Evolutionary conservation across 1,140 invertebrate species (phyloP).

Genomic region (Cyclargus thomasi): DNA sequence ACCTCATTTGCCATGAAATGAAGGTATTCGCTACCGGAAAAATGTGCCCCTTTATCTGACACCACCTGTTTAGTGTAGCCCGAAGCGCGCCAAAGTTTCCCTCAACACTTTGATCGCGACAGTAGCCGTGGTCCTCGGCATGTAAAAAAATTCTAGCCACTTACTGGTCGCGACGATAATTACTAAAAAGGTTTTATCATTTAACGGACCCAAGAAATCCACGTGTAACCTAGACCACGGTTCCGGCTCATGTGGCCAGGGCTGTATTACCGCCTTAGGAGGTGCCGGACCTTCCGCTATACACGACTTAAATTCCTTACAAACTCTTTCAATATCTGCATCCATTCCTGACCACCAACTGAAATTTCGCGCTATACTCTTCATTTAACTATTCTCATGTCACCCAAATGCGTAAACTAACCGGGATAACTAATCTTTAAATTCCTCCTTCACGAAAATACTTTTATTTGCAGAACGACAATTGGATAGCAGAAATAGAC

Average conservation of each 20-base stretch:
- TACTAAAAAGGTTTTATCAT: constrained; percentile 25
- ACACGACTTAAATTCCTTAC: constrained; percentile 14
- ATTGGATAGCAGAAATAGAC: no score
- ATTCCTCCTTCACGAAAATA: no score
- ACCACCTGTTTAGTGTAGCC: neutral
- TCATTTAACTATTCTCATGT: no score
- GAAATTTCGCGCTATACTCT: constrained; percentile 18
- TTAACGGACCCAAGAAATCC: constrained; percentile 23
- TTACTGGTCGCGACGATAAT: constrained; percentile 25
- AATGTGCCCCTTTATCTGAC: no score
- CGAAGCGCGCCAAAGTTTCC: constrained; percentile 14
- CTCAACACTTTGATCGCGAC: constrained; percentile 20
- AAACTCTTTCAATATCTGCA: constrained; percentile 19
- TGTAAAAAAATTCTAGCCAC: constrained; percentile 28
- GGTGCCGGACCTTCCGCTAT: constrained; percentile 12
- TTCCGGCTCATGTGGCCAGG: constrained; percentile 30
- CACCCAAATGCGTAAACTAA: no score
- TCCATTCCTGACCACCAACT: constrained; percentile 26
- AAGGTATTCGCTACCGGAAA: no score
- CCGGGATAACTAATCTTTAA: no score
- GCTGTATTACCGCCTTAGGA: constrained; percentile 17
- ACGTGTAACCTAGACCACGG: constrained; percentile 19
- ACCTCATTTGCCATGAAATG: no score
- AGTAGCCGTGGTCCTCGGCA: constrained; percentile 16
- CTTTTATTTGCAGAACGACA: no score